phyloP scores from a whole-genome alignment of 2,888 invertebrate species.

The Alloscopus bannaensis region DNA sequence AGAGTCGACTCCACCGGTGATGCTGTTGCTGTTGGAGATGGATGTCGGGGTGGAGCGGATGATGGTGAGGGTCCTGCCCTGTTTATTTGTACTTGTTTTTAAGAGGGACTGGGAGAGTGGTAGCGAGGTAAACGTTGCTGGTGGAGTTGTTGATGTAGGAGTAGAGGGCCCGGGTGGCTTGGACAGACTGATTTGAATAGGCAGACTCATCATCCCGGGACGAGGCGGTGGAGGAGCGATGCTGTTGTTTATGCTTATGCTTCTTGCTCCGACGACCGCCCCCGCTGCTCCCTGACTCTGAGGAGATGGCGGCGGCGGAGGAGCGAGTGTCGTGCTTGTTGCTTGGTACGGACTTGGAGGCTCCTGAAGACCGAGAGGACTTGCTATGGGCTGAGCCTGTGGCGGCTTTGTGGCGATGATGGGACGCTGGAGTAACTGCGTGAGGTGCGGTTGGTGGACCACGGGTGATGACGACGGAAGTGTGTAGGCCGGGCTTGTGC shows the following conservation, averaged over 20 bases:
- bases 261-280: conserved; percentile 13
- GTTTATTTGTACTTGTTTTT: conserved; percentile 25
- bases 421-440: conserved; percentile 54
- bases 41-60: conserved; percentile 19
- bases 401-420: conserved; percentile 32
- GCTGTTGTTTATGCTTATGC: conserved; percentile 29
- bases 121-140: neutral
- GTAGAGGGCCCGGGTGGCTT: conserved; percentile 16
- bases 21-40: conserved; percentile 10
- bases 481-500: neutral
- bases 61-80: conserved; percentile 18
- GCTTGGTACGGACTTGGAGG: conserved; percentile 25
- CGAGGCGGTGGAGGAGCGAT: conserved; percentile 6
- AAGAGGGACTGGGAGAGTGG: neutral
- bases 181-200: conserved; percentile 26
- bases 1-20: conserved; percentile 3
- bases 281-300: too few relatives aligned
- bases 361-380: conserved; percentile 4
- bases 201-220: neutral
- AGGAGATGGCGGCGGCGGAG: conserved; percentile 4
- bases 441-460: conserved; percentile 53
- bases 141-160: neutral
- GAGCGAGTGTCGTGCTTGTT: neutral
- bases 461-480: conserved; percentile 18
- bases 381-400: conserved; percentile 15